phyloP scores from a whole-genome alignment of 2,797 vertebrate genomes.

The Scolopax rusticola region DNA sequence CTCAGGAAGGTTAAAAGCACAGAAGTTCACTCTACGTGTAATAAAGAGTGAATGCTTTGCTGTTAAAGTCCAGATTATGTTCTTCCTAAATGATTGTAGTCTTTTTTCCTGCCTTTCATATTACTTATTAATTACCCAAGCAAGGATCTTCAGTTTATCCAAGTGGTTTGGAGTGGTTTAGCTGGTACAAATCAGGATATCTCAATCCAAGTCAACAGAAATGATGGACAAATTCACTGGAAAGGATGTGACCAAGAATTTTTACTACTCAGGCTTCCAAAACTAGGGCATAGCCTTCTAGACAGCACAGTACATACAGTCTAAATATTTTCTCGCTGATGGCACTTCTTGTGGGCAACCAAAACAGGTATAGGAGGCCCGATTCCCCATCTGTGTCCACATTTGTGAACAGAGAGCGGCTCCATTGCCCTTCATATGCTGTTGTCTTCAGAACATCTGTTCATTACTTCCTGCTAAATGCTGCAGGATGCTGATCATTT shows the following conservation, averaged over 20 bases:
- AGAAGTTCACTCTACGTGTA: neutral
- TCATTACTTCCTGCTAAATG: neutral
- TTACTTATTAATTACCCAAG: neutral
- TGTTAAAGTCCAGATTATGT: neutral
- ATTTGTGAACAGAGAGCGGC: accelerated
- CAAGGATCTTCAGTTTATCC: neutral
- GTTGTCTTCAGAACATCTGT: neutral
- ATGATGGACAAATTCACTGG: neutral
- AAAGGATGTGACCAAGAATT: neutral
- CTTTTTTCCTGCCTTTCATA: neutral
- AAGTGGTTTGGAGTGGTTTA: neutral
- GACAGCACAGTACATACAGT: neutral
- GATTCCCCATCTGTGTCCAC: neutral
- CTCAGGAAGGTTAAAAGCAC: neutral
- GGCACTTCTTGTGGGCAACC: neutral
- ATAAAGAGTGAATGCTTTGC: neutral
- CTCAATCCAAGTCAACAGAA: neutral
- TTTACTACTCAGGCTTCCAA: neutral
- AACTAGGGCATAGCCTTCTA: neutral
- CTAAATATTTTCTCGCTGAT: neutral
- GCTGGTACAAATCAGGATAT: neutral
- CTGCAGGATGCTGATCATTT: neutral
- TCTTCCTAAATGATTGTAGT: neutral
- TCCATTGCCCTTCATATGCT: neutral
- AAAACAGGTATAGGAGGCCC: neutral